Evolutionary conservation across 2,888 invertebrate species (phyloP).

Genomic region (Sycophila texana): DNA sequence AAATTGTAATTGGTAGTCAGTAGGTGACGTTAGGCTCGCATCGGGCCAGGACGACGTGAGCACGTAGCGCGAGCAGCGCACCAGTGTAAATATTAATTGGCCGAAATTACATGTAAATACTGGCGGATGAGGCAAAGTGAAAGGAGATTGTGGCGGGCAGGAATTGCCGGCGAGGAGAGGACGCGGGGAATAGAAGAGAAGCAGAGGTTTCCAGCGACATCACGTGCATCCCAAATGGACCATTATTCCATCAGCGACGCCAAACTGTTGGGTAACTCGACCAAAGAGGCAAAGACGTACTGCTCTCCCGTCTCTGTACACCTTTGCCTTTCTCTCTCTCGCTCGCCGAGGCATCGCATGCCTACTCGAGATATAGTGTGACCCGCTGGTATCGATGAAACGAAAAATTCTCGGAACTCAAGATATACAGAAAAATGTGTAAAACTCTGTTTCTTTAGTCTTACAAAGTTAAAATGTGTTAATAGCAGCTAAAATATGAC

Average conservation of each 20-base stretch:
- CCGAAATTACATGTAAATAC: conserved; percentile 73
- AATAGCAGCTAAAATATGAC: too few species aligned
- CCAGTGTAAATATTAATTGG: conserved; percentile 73
- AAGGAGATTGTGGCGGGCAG: conserved; percentile 31
- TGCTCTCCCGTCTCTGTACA: conserved; percentile 36
- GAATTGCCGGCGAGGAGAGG: conserved; percentile 21
- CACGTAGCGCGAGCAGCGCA: conserved; percentile 50
- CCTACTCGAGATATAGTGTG: conserved; percentile 23
- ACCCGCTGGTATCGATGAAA: background rate
- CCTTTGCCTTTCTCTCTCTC: conserved; percentile 54
- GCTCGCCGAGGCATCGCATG: conserved; percentile 35
- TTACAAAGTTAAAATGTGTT: too few species aligned
- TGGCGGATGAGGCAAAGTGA: conserved; percentile 47
- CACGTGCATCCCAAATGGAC: conserved; percentile 74
- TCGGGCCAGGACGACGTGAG: conserved; percentile 8
- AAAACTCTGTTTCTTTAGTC: too few species aligned
- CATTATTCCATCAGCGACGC: conserved; percentile 73
- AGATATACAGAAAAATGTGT: too few species aligned
- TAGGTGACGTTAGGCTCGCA: conserved; percentile 11
- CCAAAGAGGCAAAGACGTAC: conserved; percentile 62
- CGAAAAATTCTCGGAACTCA: too few species aligned
- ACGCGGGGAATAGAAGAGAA: conserved; percentile 34
- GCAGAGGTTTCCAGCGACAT: conserved; percentile 64
- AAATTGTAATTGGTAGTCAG: background rate
- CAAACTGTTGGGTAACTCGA: conserved; percentile 72